Evolutionary conservation across 2,797 vertebrate genomes (phyloP).

Genomic region (Eleutherodactylus coqui): DNA sequence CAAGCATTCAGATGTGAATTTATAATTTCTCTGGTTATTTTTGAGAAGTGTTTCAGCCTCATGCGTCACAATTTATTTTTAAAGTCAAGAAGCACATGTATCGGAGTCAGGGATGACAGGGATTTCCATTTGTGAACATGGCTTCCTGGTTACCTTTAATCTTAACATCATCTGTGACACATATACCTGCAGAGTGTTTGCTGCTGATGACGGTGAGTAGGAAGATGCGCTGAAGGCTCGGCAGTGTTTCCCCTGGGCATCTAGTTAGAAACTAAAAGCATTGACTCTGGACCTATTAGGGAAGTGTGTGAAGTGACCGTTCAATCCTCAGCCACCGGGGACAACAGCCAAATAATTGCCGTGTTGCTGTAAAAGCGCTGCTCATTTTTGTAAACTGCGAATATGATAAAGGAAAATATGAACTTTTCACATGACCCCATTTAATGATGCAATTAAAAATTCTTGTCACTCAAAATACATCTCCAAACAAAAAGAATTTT

Average conservation of each 20-base stretch:
- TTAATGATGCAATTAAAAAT: not conserved
- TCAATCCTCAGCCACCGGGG: slow-evolving; percentile 39
- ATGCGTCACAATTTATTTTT: not conserved
- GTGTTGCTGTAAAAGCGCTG: not conserved
- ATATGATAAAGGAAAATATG: not conserved
- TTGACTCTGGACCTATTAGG: slow-evolving; percentile 30
- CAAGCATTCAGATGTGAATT: not conserved
- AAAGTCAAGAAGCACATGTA: not conserved
- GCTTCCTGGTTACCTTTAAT: not conserved
- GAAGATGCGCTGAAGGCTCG: slow-evolving; percentile 1
- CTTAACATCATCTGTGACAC: not conserved
- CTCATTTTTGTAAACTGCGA: not conserved
- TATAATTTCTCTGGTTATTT: not conserved
- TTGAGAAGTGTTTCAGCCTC: not conserved
- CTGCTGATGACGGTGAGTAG: not conserved
- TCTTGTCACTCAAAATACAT: not conserved
- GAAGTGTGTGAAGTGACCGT: slow-evolving; percentile 50
- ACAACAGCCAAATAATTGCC: slow-evolving; percentile 15
- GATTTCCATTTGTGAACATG: slow-evolving; percentile 20
- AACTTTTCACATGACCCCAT: not conserved
- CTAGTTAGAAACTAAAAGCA: slow-evolving; percentile 42
- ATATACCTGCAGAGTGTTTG: not conserved
- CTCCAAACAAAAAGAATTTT: not conserved
- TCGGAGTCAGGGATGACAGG: not conserved
- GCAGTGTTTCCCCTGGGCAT: slow-evolving; percentile 15